Conservation (phyloP, 2,888 invertebrate genomes). For the Tigriopus californicus region DNA sequence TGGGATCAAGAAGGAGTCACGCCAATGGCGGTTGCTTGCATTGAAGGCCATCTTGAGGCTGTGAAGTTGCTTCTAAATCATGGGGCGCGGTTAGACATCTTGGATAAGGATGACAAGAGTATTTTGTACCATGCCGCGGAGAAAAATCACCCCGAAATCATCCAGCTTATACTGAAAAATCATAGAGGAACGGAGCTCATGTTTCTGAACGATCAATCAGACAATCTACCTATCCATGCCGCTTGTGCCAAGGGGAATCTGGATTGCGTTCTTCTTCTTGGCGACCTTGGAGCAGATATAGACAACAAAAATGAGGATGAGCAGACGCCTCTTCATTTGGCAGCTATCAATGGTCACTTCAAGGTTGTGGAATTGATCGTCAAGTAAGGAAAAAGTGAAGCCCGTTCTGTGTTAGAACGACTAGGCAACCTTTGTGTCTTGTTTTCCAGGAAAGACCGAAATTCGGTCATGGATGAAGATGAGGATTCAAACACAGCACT, state of each 20-base stretch:
- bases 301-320: conserved; percentile 32
- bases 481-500: conserved; percentile 19
- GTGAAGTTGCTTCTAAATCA: conserved; percentile 23
- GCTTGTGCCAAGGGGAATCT: conserved; percentile 36
- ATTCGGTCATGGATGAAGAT: conserved; percentile 18
- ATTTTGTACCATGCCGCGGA: conserved; percentile 9
- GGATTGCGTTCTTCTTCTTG: conserved; percentile 30
- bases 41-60: conserved; percentile 33
- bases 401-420: not conserved
- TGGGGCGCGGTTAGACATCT: not conserved
- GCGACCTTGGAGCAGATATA: conserved; percentile 31
- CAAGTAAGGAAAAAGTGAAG: not conserved
- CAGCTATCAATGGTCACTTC: conserved; percentile 29
- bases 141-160: not conserved
- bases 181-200: not conserved
- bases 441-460: not conserved
- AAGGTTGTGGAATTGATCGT: conserved; percentile 6
- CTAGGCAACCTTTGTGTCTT: not conserved
- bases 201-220: conserved; percentile 9
- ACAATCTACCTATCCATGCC: conserved; percentile 30
- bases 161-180: not conserved
- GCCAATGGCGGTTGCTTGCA: not conserved
- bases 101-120: conserved; percentile 1
- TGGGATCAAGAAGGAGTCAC: not conserved
- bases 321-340: conserved; percentile 33